A percentile compares a stretch with the other conserved stretches of the same genome.
These are phyloP conservation scores for Sciaenops ocellatus DNA, from an alignment of 2,797 vertebrate species.

Conservation along the genomic window DNA sequence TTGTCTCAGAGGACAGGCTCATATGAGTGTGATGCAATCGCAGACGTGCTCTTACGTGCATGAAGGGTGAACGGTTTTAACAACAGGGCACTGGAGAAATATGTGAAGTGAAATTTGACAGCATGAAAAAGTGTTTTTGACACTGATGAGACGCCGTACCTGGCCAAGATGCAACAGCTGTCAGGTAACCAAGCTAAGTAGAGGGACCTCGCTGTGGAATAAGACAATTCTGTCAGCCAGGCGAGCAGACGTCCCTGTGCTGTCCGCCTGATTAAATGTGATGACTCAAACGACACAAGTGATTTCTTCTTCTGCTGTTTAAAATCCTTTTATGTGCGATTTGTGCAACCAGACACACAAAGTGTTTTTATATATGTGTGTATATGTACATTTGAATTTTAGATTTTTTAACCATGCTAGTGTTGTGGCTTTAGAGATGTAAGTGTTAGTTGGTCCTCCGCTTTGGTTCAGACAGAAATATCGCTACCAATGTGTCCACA, in stretches of 20 bases:
- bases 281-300: not conserved
- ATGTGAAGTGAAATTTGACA: not conserved
- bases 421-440: too few relatives aligned
- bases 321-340: not conserved
- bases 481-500: not conserved
- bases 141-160: conserved; percentile 2
- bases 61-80: not conserved
- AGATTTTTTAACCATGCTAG: not conserved
- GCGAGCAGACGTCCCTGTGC: too few relatives aligned
- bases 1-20: conserved; percentile 19
- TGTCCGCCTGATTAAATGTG: not conserved
- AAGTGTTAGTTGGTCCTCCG: too few relatives aligned
- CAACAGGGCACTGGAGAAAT: conserved; percentile 1
- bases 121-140: not conserved
- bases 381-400: not conserved
- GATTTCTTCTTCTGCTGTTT: not conserved
- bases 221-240: not conserved
- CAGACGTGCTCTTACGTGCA: not conserved
- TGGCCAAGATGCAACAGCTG: conserved; percentile 7
- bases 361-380: not conserved
- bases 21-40: conserved; percentile 18
- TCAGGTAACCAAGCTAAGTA: conserved; percentile 4
- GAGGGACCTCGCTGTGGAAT: not conserved
- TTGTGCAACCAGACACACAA: not conserved
- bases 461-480: too few relatives aligned